phyloP scores from a whole-genome alignment of 2,113 vertebrate species.

The Podarcis muralis region DNA sequence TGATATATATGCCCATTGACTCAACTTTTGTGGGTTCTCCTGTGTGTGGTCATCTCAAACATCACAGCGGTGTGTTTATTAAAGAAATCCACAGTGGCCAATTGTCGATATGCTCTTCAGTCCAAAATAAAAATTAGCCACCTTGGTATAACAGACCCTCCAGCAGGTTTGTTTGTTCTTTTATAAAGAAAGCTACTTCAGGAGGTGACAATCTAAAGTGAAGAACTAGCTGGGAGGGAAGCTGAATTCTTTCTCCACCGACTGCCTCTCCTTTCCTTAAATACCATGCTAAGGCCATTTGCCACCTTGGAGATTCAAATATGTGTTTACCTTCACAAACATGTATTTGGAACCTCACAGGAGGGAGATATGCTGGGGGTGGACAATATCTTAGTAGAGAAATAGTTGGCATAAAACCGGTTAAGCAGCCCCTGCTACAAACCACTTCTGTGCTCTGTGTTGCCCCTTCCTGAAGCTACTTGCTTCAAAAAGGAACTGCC shows the following conservation, averaged over 20 bases:
- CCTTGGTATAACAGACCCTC: too few relatives aligned
- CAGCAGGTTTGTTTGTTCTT: too few relatives aligned
- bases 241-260: background rate
- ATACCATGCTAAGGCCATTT: background rate
- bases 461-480: background rate
- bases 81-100: too few relatives aligned
- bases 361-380: background rate
- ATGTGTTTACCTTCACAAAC: background rate
- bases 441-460: background rate
- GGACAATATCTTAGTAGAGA: background rate
- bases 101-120: too few relatives aligned
- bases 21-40: too few relatives aligned
- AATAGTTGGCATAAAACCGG: background rate
- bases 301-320: background rate
- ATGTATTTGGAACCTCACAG: background rate
- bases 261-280: background rate
- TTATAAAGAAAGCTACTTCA: background rate
- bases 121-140: too few relatives aligned
- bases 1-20: too few relatives aligned
- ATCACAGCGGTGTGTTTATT: too few relatives aligned
- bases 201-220: background rate
- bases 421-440: background rate
- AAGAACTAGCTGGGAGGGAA: too few relatives aligned
- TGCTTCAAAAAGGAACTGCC: background rate
- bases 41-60: too few relatives aligned